phyloP scores from a whole-genome alignment of 2,888 invertebrate genomes.

The Watsonalla cultraria region DNA sequence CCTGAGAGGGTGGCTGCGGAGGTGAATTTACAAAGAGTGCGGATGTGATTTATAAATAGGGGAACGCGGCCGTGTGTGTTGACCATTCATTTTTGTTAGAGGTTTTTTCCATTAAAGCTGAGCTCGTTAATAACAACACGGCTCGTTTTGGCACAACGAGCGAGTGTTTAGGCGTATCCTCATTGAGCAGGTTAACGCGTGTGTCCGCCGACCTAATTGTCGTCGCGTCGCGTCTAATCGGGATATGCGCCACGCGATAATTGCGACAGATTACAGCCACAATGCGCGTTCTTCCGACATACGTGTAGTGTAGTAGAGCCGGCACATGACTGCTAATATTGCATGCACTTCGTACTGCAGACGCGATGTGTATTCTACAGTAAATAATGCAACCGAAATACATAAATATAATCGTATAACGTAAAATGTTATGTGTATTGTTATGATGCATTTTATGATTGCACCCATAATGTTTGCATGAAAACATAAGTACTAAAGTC shows the following conservation, averaged over 20 bases:
- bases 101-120: slow-evolving; percentile 51
- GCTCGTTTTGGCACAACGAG: slow-evolving; percentile 59
- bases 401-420: too few species aligned
- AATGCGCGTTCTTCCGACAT: slow-evolving; percentile 21
- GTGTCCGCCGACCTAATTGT: slow-evolving; percentile 77
- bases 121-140: slow-evolving; percentile 50
- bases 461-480: too few species aligned
- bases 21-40: slow-evolving; percentile 70
- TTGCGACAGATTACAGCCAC: slow-evolving; percentile 65
- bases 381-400: not conserved
- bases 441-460: too few species aligned
- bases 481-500: slow-evolving; percentile 14
- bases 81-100: slow-evolving; percentile 52
- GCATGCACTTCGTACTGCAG: not conserved
- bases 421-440: too few species aligned
- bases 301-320: slow-evolving; percentile 8
- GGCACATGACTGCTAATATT: slow-evolving; percentile 9
- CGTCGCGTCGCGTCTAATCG: slow-evolving; percentile 72
- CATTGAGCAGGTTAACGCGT: slow-evolving; percentile 73
- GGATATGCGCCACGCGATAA: slow-evolving; percentile 77
- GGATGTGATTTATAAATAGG: slow-evolving; percentile 71
- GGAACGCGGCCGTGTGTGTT: slow-evolving; percentile 42
- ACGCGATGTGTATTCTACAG: not conserved
- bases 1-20: slow-evolving; percentile 51
- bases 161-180: slow-evolving; percentile 74